Conservation (phyloP, 2,113 vertebrate species). For the Laterallus jamaicensis region DNA sequence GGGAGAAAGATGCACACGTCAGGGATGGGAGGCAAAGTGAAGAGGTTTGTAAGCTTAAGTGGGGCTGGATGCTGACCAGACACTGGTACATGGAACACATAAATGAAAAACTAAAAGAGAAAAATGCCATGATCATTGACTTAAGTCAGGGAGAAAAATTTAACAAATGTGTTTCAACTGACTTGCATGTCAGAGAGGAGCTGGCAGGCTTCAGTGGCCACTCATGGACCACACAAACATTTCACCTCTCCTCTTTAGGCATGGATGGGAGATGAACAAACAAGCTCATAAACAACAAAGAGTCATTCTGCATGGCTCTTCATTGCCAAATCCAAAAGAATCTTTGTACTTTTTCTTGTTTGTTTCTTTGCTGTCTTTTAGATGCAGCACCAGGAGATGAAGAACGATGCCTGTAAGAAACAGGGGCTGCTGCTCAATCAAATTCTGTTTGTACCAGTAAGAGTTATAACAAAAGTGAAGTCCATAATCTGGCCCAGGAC, state of each 20-base stretch:
- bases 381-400: background rate
- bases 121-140: background rate
- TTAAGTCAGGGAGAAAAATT: background rate
- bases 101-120: background rate
- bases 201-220: background rate
- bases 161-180: background rate
- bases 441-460: background rate
- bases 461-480: background rate
- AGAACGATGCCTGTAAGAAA: background rate
- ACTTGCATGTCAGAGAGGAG: background rate
- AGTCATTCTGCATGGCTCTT: background rate
- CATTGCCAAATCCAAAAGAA: background rate
- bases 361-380: background rate
- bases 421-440: accelerated
- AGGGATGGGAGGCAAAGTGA: background rate
- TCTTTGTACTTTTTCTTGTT: background rate
- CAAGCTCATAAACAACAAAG: background rate
- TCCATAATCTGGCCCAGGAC: background rate
- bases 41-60: background rate
- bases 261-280: background rate
- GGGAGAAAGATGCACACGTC: background rate
- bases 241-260: background rate
- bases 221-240: background rate
- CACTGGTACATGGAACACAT: background rate
- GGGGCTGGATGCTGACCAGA: background rate